Base-by-base conservation (phyloP, 2,797 vertebrate genomes). In the Acanthiza pusilla region DNA sequence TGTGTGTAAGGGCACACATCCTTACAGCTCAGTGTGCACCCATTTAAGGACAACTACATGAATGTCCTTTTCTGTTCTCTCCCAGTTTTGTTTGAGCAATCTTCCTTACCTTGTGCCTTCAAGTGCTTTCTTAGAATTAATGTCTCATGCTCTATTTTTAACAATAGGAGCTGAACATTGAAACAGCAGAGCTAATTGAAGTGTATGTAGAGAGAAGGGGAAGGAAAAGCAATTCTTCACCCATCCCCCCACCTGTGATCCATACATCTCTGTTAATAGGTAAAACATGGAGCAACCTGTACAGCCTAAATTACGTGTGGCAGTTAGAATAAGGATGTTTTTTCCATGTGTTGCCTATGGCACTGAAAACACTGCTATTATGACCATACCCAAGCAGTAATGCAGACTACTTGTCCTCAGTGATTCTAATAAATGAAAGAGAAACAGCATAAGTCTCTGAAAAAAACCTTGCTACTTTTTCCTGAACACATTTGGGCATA, bases 151-250 rank as follows among this genome's bases (percentile, higher is more conserved):
- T 74, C 57, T 74, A 16, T 71, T 95, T 94, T 94, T 85, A 92
- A 72, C 85, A 58, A 25, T 29, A 83, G 50, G 79, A 91, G 72
- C 38, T 62, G 93, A 92, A 78, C 38, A 16, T 7, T 80, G 61
- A 67, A 74, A 77, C 9, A 57, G 34, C 45, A 83, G 62, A 89
- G 75, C 57, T 63, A 45, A 83, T 54, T 34, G 50, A 85, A 77
- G 53, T 1, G 0, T 73, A 43, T 2, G 2, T 61, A 61, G 61
- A 83, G 43, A 87, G 57, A 89, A 91, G n/a, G 60, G 72, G 85
- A 96, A 89, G 91, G 78, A 96, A 94, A 94, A 96, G 34, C 45
- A 67, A 85, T 95, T 94, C 83, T 85, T 85, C 61, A 43, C 87
- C 87, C 84, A 79, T 80, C 53, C 78, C 78, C 86, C 75, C 13